Evolutionary conservation across 2,113 vertebrate genomes (phyloP), one percentile per base, ranked within the genome.

Genomic region (Polypterus senegalus): DNA sequence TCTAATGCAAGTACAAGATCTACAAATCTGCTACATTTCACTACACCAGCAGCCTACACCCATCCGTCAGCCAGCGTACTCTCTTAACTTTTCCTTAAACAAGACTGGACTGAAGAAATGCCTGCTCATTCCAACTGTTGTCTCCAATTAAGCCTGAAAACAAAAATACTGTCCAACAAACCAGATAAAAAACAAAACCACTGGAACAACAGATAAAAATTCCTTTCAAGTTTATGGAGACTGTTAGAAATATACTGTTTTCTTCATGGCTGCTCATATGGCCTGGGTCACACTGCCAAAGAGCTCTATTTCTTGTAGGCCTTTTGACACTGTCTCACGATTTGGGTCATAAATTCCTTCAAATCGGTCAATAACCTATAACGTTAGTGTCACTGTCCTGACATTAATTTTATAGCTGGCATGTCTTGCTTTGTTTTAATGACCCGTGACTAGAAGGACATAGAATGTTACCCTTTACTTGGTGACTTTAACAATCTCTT

Each of bases 331-430:
- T 76, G 72, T 76, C 73, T 74, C 73, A 68, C 66, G 67, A 78
- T 67, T 75, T 74, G 73, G 65, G 65, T 75, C 71, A 78, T 81
- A 80, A 77, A 79, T 81, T 71, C 72, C 74, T 73, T 77, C 63
- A 79, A 79, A 79, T 73, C 60, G 64, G 77, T 81, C 77, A 79
- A 77, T 81, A 80, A 80, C 78, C 77, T 79, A 77, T 76, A 81
- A 78, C 72, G 75, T 79, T 80, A 77, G 80, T 78, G 78, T 76
- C 81, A 78, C 64, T 64, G 75, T 78, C 67, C 74, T 74, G 68
- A 71, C 75, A 67, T 79, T 76, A 73, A 71, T 79, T 80, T 81
- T 76, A 79, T 73, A 69, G 71, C 67, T 61, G 57, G 49, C 72
- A 63, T 72, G 66, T 75, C 76, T 73, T 74, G 63, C 66, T 77